Evolutionary conservation across 2,888 invertebrate species (phyloP), one percentile per base, ranked within the genome.

Genomic region (Blastobasis adustella): DNA sequence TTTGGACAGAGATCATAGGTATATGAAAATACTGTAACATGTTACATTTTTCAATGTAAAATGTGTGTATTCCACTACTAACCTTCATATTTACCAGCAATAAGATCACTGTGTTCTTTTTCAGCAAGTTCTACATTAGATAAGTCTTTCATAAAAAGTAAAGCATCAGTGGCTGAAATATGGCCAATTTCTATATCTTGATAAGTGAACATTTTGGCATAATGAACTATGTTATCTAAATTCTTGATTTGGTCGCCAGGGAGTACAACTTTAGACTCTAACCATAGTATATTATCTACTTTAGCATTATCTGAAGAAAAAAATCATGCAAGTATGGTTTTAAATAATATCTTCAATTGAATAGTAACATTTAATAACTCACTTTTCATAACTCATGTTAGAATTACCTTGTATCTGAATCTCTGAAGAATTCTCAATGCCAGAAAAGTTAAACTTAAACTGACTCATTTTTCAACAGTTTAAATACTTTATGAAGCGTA

Each of bases 41-140:
- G 23, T 23, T 23, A 23, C 23, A 23, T 23, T 23, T 23, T 23
- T 23, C 3, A 23, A 23, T 23, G 23, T 23, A 23, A 23, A 23
- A 23, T 23, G 23, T 23, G 23, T 9, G 38, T 37, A 4, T 47
- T n/a, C 9, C 9, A 44, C 43, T 36, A 53, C 58, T 49, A 71
- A 93, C 95, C 95, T 91, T 96, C 96, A 88, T 96, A 96, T 66
- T 92, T 90, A 6, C 93, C 93, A 44, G 93, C 88, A 51, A 95
- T 74, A 49, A 96, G 84, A 82, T 96, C 96, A 7, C 94, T 93
- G 66, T 94, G 92, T 56, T 87, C 88, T 47, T 90, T 81, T 63
- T 94, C 93, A 36, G 92, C 91, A 43, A 74, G 52, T 66, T 88
- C 80, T 37, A 90, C 61, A 61, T 78, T 83, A 52, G 70, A 76